A percentile compares a stretch with the other conserved stretches of the same genome.
Evolutionary conservation across 2,888 invertebrate genomes (phyloP).

Genomic region (Ichneumon xanthorius): DNA sequence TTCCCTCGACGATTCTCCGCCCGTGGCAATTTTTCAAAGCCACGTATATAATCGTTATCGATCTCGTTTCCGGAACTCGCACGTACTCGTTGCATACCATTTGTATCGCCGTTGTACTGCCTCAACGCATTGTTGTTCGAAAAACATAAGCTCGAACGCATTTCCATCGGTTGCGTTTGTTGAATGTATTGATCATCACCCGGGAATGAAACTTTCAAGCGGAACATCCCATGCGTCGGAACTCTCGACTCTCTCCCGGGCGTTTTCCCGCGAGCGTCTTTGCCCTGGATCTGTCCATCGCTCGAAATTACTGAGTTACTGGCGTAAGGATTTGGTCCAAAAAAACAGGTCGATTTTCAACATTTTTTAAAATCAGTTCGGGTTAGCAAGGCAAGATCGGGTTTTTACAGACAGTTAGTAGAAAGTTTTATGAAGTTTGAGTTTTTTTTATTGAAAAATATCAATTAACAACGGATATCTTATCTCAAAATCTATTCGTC

Average conservation of each 20-base stretch:
- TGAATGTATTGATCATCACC: conserved; percentile 54
- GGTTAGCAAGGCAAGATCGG: too few species aligned
- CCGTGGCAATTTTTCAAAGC: background rate
- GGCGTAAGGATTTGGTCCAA: too few species aligned
- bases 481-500: too few species aligned
- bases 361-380: too few species aligned
- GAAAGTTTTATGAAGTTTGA: too few species aligned
- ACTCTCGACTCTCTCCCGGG: conserved; percentile 13
- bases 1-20: background rate
- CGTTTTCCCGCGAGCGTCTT: background rate
- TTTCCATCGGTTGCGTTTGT: conserved; percentile 33
- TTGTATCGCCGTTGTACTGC: background rate
- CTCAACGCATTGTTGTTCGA: background rate
- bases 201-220: conserved; percentile 53
- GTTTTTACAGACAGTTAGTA: too few species aligned
- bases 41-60: background rate
- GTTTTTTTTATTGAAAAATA: too few species aligned
- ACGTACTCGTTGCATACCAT: background rate
- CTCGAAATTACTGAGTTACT: background rate
- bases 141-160: conserved; percentile 20
- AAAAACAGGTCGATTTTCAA: too few species aligned
- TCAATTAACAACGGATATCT: too few species aligned
- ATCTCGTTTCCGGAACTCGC: background rate
- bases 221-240: conserved; percentile 46
- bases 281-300: background rate